phyloP scores from a whole-genome alignment of 2,797 vertebrate genomes.

The Coluber constrictor region DNA sequence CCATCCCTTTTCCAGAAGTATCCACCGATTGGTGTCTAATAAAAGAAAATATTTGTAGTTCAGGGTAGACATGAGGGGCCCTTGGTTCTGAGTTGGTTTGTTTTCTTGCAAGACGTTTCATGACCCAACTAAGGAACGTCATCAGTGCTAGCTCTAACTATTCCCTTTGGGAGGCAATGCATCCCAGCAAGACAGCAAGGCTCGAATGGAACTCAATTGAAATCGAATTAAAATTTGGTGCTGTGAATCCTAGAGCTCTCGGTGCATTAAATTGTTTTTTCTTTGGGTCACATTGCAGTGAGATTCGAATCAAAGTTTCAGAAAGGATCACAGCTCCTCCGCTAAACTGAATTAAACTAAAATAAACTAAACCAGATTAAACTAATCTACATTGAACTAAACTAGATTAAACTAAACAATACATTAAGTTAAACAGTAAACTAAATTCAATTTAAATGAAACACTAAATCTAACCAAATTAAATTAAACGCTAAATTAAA shows the following conservation, averaged over 20 bases:
- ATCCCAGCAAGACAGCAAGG: background rate
- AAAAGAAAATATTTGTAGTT: no score
- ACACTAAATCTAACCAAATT: background rate
- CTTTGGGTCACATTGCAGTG: background rate
- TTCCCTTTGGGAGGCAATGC: no score
- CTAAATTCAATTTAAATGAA: no score
- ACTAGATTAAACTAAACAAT: background rate
- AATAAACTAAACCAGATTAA: background rate
- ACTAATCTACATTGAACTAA: no score
- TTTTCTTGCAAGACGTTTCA: no score
- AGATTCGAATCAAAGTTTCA: background rate
- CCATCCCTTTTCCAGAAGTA: background rate
- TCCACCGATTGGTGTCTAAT: no score
- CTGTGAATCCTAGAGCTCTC: background rate
- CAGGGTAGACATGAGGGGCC: no score
- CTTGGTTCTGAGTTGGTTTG: no score
- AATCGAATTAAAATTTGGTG: background rate
- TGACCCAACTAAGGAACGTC: no score
- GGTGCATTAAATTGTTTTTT: background rate
- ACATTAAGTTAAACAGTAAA: background rate
- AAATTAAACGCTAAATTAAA: background rate
- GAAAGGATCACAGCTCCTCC: background rate
- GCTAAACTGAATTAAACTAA: background rate
- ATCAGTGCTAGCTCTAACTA: no score
- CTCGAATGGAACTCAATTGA: background rate